A percentile compares a stretch with the other conserved stretches of the same genome.
phyloP scores from a whole-genome alignment of 2,797 vertebrate species.

The Rhinogobio ventralis region DNA sequence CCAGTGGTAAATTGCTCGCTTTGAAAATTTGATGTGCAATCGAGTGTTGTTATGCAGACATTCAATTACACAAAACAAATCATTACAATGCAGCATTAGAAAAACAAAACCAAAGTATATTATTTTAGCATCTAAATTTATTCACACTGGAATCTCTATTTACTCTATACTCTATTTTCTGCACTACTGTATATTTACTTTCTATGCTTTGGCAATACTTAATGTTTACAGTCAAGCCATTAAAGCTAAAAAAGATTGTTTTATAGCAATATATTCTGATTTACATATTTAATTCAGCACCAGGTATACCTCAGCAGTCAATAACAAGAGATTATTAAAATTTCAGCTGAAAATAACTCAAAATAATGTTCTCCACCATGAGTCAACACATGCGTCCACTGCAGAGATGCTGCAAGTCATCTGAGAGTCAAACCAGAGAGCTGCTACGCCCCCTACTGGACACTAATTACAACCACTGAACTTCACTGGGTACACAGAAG shows the following conservation, averaged over 20 bases:
- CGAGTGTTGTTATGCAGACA: slow-evolving; percentile 22
- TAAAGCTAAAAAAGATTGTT: slow-evolving; percentile 1
- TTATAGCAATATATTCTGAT: not conserved
- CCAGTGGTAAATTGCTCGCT: slow-evolving; percentile 38
- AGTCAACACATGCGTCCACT: slow-evolving; percentile 12
- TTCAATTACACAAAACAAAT: slow-evolving; percentile 46
- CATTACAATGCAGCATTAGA: not conserved
- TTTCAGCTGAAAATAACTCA: slow-evolving; percentile 10
- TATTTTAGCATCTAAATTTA: not conserved
- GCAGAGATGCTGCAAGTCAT: not conserved
- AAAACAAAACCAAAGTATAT: not conserved
- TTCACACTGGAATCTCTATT: not conserved
- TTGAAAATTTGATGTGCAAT: not conserved
- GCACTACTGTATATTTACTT: not conserved
- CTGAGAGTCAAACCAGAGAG: slow-evolving; percentile 15
- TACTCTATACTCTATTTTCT: not conserved
- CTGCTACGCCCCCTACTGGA: slow-evolving; percentile 52
- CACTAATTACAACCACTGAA: slow-evolving; percentile 11
- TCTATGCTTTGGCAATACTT: not conserved
- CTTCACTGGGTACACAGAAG: not conserved
- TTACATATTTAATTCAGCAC: not conserved
- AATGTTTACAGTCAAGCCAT: not conserved
- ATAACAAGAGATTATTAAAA: slow-evolving; percentile 4
- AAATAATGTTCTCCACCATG: slow-evolving; percentile 23
- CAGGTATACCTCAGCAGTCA: not conserved